Conservation (phyloP, 2,113 vertebrate species). For the Pterocles burchelli region DNA sequence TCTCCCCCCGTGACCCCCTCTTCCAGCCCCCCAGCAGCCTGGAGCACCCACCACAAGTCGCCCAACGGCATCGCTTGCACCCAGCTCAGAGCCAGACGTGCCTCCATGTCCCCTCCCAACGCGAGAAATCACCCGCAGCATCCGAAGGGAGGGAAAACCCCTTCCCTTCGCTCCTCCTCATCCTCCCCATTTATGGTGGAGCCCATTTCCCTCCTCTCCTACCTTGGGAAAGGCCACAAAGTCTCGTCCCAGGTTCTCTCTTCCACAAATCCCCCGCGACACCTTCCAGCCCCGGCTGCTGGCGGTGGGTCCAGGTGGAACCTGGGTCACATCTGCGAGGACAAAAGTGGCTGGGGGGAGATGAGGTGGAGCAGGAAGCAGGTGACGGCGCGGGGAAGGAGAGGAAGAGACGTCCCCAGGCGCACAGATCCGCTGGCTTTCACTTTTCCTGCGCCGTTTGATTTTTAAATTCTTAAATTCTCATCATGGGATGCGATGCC, state of each 20-base stretch:
- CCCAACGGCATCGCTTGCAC: rapidly evolving
- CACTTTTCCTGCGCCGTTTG: rapidly evolving
- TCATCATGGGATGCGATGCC: background rate
- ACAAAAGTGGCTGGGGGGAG: background rate
- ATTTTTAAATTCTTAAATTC: background rate
- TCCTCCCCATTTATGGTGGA: rapidly evolving
- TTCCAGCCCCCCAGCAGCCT: background rate
- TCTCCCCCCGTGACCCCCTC: background rate
- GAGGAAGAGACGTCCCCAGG: rapidly evolving
- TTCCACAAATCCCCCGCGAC: rapidly evolving
- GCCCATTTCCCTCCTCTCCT: background rate
- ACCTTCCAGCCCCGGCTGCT: rapidly evolving
- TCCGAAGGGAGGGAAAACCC: rapidly evolving
- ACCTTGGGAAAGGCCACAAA: background rate
- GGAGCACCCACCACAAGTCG: rapidly evolving
- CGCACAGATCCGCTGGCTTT: rapidly evolving
- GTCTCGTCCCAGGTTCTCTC: background rate
- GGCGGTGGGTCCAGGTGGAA: rapidly evolving
- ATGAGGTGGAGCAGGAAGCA: background rate
- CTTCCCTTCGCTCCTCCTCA: background rate
- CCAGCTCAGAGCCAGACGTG: background rate
- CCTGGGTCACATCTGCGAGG: rapidly evolving
- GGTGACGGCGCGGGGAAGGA: background rate
- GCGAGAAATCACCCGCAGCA: rapidly evolving
- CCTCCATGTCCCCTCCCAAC: background rate